These are phyloP conservation scores for Gopherus evgoodei DNA, from an alignment of 2,113 vertebrate species.

Conservation along the genomic window DNA sequence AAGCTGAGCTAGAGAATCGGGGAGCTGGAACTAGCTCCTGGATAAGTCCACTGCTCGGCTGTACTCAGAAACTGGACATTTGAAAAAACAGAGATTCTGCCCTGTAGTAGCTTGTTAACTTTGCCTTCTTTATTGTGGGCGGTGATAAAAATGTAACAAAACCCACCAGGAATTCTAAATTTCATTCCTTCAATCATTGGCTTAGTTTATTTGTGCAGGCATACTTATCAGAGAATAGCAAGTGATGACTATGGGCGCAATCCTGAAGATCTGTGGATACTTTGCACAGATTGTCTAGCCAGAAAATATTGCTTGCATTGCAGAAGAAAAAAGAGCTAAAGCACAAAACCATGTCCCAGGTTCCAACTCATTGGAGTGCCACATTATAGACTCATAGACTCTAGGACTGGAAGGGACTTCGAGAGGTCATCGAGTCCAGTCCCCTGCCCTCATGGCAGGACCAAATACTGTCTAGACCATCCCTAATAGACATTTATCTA, in stretches of 20 bases:
- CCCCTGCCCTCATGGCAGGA: too few relatives aligned
- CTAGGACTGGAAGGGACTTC: too few relatives aligned
- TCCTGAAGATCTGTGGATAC: neutral
- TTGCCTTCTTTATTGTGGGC: neutral
- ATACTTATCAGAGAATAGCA: neutral
- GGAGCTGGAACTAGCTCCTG: neutral
- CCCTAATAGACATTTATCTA: too few relatives aligned
- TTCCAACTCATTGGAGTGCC: neutral
- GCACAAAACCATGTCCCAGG: accelerated
- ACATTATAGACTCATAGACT: too few relatives aligned
- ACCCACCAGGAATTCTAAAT: neutral
- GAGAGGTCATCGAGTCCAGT: too few relatives aligned
- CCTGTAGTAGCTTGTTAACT: neutral
- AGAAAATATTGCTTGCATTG: neutral
- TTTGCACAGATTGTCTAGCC: neutral
- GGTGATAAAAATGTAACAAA: neutral
- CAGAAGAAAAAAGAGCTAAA: neutral
- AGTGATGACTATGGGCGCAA: neutral
- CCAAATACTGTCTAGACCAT: too few relatives aligned
- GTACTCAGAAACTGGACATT: neutral
- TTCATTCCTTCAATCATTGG: accelerated
- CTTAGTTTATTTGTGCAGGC: accelerated
- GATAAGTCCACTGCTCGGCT: accelerated
- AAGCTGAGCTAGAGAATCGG: neutral
- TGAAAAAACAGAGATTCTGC: neutral